These are phyloP conservation scores for Scolopax rusticola DNA, from an alignment of 2,797 vertebrate genomes.

Conservation along the genomic window DNA sequence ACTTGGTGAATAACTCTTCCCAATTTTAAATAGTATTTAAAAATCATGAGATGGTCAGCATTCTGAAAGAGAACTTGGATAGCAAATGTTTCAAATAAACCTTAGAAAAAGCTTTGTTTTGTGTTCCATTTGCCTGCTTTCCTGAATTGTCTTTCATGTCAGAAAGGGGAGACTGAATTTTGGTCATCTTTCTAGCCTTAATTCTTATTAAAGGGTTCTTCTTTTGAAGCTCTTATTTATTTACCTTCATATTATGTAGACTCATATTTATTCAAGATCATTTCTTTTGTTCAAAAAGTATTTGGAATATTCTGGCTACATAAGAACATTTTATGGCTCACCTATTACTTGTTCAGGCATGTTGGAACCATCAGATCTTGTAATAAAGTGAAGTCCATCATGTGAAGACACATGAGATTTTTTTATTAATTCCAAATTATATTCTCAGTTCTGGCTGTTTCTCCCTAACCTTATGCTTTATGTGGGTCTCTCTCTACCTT, in stretches of 20 bases:
- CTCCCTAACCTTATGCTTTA: background rate
- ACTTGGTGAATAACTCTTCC: background rate
- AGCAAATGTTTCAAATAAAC: background rate
- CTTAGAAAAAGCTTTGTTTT: background rate
- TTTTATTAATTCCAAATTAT: background rate
- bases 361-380: background rate
- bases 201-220: background rate
- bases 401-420: background rate
- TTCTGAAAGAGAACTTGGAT: background rate
- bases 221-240: background rate
- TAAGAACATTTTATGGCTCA: background rate
- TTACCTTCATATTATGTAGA: background rate
- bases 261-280: background rate
- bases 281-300: background rate
- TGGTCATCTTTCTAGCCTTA: background rate
- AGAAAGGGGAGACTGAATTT: background rate
- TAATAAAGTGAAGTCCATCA: background rate
- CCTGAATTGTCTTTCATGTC: background rate
- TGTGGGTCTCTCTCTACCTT: background rate
- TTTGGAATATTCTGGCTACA: background rate
- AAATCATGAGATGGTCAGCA: background rate
- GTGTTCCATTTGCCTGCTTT: background rate
- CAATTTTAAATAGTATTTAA: background rate
- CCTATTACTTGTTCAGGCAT: background rate
- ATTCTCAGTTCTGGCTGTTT: background rate